A percentile compares a stretch with the other conserved stretches of the same genome.
Evolutionary conservation across 2,113 vertebrate species (phyloP).

Genomic region (Sander vitreus): DNA sequence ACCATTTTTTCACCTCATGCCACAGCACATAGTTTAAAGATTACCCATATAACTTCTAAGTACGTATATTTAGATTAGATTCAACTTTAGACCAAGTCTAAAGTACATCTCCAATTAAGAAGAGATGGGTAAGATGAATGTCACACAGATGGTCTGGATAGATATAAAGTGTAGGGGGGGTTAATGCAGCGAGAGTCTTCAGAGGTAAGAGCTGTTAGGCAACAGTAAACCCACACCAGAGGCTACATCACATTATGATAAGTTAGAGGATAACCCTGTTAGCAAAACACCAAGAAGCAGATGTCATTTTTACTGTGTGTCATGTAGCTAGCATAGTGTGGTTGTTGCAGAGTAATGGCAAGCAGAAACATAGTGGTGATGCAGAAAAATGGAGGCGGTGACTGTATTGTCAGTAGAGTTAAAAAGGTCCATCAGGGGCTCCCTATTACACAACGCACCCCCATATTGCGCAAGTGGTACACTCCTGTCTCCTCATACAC

Average conservation of each 20-base stretch:
- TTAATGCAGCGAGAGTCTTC: slow-evolving; percentile 56
- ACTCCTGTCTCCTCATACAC: slow-evolving; percentile 18
- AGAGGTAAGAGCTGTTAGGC: slow-evolving; percentile 62
- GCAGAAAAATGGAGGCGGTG: slow-evolving; percentile 54
- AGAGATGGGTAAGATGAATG: slow-evolving; percentile 54
- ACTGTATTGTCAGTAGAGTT: slow-evolving; percentile 64
- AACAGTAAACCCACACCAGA: slow-evolving; percentile 40
- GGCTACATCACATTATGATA: slow-evolving; percentile 40
- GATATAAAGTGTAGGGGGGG: slow-evolving; percentile 44
- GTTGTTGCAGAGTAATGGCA: slow-evolving; percentile 41
- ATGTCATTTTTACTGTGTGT: slow-evolving; percentile 50
- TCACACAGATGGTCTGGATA: slow-evolving; percentile 47
- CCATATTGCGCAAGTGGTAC: slow-evolving; percentile 4
- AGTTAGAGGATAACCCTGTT: slow-evolving; percentile 55
- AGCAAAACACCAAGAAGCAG: slow-evolving; percentile 58
- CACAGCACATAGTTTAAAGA: slow-evolving; percentile 71
- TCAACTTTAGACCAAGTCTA: no score
- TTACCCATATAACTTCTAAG: slow-evolving; percentile 61
- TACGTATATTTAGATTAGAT: slow-evolving; percentile 57
- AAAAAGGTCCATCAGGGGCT: slow-evolving; percentile 68
- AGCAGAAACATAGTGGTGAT: slow-evolving; percentile 62
- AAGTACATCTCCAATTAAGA: slow-evolving; percentile 56
- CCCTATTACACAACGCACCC: slow-evolving; percentile 21
- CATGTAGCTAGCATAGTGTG: slow-evolving; percentile 44
- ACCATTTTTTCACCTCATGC: slow-evolving; percentile 72